These are phyloP conservation scores for Lycopodina hypogea DNA, from an alignment of 37 sponge, comb jelly and placozoan species.

Conservation along the genomic window DNA sequence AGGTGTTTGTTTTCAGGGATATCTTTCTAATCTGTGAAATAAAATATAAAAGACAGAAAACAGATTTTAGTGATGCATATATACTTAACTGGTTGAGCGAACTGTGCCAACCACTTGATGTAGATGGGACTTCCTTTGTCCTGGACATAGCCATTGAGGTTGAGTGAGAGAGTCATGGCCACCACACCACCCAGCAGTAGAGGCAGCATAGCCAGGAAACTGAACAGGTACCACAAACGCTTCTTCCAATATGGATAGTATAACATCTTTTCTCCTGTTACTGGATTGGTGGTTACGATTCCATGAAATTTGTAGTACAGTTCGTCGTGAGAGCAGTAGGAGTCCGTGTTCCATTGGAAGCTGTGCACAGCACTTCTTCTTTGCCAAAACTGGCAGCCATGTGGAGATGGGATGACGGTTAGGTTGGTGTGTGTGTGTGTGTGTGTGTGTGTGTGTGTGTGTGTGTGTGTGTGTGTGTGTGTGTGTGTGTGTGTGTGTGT, in stretches of 20 bases:
- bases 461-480: conserved; percentile 6
- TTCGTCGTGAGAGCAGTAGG: conserved; percentile 40
- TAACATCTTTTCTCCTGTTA: conserved; percentile 21
- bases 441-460: too few species aligned
- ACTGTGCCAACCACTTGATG: conserved; percentile 46
- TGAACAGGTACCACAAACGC: conserved; percentile 54
- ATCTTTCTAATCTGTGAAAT: too few species aligned
- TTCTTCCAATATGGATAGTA: conserved; percentile 64
- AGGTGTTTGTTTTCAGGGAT: too few species aligned
- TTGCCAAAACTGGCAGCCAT: conserved; percentile 67
- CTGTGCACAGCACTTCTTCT: conserved; percentile 39
- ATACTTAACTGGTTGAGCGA: conserved; percentile 69
- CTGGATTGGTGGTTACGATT: conserved; percentile 19
- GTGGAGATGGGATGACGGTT: too few species aligned
- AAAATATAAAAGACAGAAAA: too few species aligned
- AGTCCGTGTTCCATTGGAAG: conserved; percentile 69
- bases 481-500: neutral
- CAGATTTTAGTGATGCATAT: too few species aligned
- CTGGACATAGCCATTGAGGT: conserved; percentile 72
- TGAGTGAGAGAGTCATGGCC: conserved; percentile 75
- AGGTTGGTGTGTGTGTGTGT: too few species aligned
- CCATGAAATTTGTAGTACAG: conserved; percentile 49
- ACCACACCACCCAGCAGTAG: conserved; percentile 49
- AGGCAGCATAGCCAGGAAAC: conserved; percentile 56
- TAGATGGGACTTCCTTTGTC: conserved; percentile 68